phyloP scores from a whole-genome alignment of 2,888 invertebrate genomes.

The Folsomia manolachei region DNA sequence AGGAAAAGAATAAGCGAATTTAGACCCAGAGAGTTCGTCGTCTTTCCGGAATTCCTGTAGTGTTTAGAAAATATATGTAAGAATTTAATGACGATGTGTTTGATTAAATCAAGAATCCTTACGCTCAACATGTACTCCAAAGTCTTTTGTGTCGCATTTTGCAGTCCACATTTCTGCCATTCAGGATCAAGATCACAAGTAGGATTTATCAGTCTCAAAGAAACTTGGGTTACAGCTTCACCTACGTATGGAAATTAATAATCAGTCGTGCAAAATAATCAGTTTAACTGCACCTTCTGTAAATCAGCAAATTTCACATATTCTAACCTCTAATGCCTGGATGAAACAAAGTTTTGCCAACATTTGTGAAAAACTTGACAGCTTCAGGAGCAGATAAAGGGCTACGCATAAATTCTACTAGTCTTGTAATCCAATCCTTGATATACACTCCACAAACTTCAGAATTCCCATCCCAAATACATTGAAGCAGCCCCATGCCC shows the following conservation, averaged over 20 bases:
- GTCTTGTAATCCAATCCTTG: conserved; percentile 60
- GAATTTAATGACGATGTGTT: too few species aligned
- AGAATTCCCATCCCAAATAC: conserved; percentile 57
- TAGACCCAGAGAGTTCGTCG: conserved; percentile 52
- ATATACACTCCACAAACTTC: conserved; percentile 59
- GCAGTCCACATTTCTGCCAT: conserved; percentile 72
- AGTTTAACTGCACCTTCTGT: too few species aligned
- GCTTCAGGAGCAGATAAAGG: conserved; percentile 73
- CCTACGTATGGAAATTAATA: conserved; percentile 53
- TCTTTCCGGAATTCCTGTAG: conserved; percentile 39
- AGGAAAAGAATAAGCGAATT: conserved; percentile 75
- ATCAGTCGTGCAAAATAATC: too few species aligned
- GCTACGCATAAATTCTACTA: conserved; percentile 67
- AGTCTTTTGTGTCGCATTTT: conserved; percentile 64
- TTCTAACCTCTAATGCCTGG: conserved; percentile 4
- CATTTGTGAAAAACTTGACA: conserved; percentile 61
- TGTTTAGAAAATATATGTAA: not conserved
- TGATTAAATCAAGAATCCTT: not conserved
- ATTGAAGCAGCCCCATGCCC: conserved; percentile 52
- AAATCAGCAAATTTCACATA: too few species aligned
- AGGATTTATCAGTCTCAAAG: conserved; percentile 72
- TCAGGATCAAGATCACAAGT: conserved; percentile 72
- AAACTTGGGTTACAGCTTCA: conserved; percentile 67
- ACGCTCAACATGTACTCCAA: conserved; percentile 60
- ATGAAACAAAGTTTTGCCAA: conserved; percentile 56